Evolutionary conservation across 2,888 invertebrate genomes (phyloP).

Genomic region (Tetrapedia diversipes): DNA sequence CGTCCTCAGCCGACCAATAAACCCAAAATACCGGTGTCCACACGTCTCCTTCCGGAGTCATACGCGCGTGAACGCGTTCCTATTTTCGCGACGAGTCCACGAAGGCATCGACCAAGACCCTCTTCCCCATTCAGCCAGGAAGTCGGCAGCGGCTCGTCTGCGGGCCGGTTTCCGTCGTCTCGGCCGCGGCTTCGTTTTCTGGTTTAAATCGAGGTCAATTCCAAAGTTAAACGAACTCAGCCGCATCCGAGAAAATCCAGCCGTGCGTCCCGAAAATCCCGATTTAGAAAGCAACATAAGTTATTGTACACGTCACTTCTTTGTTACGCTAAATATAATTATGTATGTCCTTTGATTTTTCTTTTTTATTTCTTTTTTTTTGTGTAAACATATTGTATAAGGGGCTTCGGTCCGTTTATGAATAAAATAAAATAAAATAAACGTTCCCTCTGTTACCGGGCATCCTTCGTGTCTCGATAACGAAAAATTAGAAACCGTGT

Average conservation of each 20-base stretch:
- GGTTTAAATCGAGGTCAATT: conserved; percentile 70
- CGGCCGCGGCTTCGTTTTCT: conserved; percentile 48
- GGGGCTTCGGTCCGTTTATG: too few species aligned
- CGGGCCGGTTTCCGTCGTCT: conserved; percentile 33
- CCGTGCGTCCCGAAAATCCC: conserved; percentile 50
- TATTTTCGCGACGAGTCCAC: conserved; percentile 24
- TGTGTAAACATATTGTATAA: too few species aligned
- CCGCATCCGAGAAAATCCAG: too few species aligned
- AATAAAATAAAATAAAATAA: too few species aligned
- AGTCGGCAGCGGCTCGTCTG: conserved; percentile 17
- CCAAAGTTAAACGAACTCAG: conserved; percentile 71
- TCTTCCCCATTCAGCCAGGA: conserved; percentile 27
- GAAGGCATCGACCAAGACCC: conserved; percentile 16
- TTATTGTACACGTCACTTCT: too few species aligned
- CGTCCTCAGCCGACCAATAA: too few species aligned
- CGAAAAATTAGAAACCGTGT: conserved; percentile 33
- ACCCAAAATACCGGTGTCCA: too few species aligned
- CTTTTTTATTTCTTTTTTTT: too few species aligned
- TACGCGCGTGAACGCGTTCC: conserved; percentile 27
- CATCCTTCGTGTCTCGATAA: conserved; percentile 37
- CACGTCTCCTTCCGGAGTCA: too few species aligned
- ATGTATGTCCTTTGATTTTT: too few species aligned
- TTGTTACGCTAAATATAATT: too few species aligned
- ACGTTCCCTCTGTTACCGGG: conserved; percentile 49
- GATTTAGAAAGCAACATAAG: conserved; percentile 66